Evolutionary conservation across 2,797 vertebrate species (phyloP).

Genomic region (Tokudaia muenninki): DNA sequence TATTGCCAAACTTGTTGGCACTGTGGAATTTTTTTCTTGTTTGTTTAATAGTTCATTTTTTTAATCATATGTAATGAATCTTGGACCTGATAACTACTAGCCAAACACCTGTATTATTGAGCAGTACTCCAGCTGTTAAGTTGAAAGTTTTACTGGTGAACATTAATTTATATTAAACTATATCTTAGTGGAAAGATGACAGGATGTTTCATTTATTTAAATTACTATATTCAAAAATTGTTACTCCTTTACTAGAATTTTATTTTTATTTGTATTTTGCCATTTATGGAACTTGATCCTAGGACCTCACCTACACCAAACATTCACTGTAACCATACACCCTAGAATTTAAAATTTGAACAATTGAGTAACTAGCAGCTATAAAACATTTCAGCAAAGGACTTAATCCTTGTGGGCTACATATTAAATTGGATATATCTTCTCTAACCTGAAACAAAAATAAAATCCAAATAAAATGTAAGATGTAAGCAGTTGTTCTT

Average conservation of each 20-base stretch:
- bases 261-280: not conserved
- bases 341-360: conserved; percentile 56
- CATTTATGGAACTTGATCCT: not conserved
- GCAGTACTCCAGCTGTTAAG: not conserved
- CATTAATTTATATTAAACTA: conserved; percentile 49
- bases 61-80: not conserved
- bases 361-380: conserved; percentile 1
- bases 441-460: conserved; percentile 43
- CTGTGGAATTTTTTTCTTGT: not conserved
- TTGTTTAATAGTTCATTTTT: not conserved
- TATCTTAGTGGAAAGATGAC: conserved; percentile 41
- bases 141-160: not conserved
- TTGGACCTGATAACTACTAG: not conserved
- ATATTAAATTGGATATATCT: conserved; percentile 16
- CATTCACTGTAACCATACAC: not conserved
- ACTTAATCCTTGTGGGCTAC: conserved; percentile 6
- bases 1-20: conserved; percentile 8
- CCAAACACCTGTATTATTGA: not conserved
- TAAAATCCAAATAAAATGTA: conserved; percentile 56
- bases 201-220: conserved; percentile 54
- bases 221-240: conserved; percentile 39
- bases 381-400: conserved; percentile 6
- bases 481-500: conserved; percentile 20
- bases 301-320: not conserved
- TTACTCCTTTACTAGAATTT: not conserved